phyloP scores from a whole-genome alignment of 1,140 invertebrate species.

The Drosophila santomea region DNA sequence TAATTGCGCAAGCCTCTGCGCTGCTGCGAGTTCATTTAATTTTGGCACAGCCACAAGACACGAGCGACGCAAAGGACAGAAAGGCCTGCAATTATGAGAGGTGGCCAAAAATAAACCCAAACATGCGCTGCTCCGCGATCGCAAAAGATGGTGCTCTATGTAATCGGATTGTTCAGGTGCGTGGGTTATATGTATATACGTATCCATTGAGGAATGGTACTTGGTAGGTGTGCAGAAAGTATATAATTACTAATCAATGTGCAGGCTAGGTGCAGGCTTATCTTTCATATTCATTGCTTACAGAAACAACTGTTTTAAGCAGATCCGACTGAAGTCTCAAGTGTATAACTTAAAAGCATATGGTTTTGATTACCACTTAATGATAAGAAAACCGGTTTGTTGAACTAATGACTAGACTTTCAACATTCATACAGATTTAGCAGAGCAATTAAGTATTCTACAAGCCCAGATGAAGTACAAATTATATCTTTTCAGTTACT shows the following conservation, averaged over 20 bases:
- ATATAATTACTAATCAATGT: background rate
- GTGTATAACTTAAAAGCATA: background rate
- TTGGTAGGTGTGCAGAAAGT: background rate
- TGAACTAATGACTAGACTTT: background rate
- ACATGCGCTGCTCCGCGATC: conserved; percentile 57
- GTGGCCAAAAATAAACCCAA: conserved; percentile 76
- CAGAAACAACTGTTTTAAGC: background rate
- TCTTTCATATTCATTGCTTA: background rate
- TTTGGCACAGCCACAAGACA: conserved; percentile 62
- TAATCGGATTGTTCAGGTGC: conserved; percentile 45
- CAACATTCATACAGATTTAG: background rate
- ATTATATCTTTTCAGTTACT: background rate
- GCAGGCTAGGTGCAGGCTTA: too few species aligned
- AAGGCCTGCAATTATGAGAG: conserved; percentile 76
- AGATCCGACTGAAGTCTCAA: background rate
- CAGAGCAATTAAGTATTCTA: too few species aligned
- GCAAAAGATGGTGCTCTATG: conserved; percentile 33
- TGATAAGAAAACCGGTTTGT: background rate
- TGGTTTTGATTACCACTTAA: background rate
- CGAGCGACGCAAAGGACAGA: conserved; percentile 44
- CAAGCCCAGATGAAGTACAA: background rate
- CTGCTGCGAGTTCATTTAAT: conserved; percentile 41
- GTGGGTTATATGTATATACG: conserved; percentile 23
- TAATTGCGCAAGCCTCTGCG: conserved; percentile 69
- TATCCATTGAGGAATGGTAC: background rate